Evolutionary conservation across 2,888 invertebrate genomes (phyloP), one percentile per base, ranked within the genome.

Genomic region (Notodonta ziczac): DNA sequence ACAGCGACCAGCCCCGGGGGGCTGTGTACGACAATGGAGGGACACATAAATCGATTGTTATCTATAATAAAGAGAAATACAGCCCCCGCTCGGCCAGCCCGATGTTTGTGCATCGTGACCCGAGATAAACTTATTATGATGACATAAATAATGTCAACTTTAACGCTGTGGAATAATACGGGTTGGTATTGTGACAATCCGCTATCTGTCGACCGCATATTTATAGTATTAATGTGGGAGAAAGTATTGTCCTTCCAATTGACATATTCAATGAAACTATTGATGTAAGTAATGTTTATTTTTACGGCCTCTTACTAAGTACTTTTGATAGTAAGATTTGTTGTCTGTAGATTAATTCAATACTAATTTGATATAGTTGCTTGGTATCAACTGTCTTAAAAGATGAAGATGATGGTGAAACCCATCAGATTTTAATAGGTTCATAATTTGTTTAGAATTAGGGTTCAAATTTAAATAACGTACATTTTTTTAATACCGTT

Each of bases 51-150:
- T 77, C 67, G 68, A 62, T 59, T 60, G 62, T 82, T 88, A 89
- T 90, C 88, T 66, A 63, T 69, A 75, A 62, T 64, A 63, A 75
- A 80, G 82, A 82, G 79, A 76, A 80, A 75, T 72, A 74, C 64
- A 77, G 78, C 78, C 76, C 79, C 78, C 77, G 74, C 73, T 78
- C 74, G 74, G 68, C 70, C 67, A 59, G 66, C 69, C 78, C 70
- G 72, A 75, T 91, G 91, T 90, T 91, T 91, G 87, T 82, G 86
- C 80, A 73, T 73, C 76, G 70, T 87, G 91, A 89, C 90, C 91
- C 78, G 62, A 74, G 93, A 93, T 92, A 93, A 92, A 87, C 86
- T 88, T 89, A 90, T 88, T 90, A 86, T 90, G 88, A 86, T 88
- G 90, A 88, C 91, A 90, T 91, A 88, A 89, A 89, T 91, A 85